These are phyloP conservation scores for Gymnothorax reevesii DNA, from an alignment of 2,797 vertebrate species.

Conservation along the genomic window DNA sequence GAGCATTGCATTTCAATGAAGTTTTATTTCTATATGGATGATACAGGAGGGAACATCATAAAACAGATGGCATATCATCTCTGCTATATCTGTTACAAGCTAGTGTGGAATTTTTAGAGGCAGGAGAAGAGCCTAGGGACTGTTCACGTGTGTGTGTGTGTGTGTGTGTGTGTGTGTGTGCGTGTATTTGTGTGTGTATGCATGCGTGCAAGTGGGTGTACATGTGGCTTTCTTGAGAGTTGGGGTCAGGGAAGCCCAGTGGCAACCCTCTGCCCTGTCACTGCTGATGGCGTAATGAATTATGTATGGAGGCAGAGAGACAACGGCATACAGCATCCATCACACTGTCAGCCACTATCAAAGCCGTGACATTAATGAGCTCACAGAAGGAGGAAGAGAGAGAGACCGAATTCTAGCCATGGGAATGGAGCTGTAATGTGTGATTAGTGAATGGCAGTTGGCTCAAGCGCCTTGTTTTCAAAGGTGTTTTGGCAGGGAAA, in stretches of 20 bases:
- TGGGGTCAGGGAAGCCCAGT: slow-evolving; percentile 15
- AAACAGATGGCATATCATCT: not conserved
- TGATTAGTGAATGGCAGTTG: not conserved
- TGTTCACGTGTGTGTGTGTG: slow-evolving; percentile 1
- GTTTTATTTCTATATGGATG: not conserved
- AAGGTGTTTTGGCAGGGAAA: not conserved
- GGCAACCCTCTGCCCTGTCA: slow-evolving; percentile 26
- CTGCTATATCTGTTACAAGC: not conserved
- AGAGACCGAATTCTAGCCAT: not conserved
- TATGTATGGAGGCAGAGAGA: slow-evolving; percentile 20
- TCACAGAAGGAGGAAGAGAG: slow-evolving; percentile 12
- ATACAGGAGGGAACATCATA: not conserved
- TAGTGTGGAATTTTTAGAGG: not conserved
- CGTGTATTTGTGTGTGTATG: not conserved
- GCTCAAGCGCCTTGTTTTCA: not conserved
- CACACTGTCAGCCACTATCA: slow-evolving; percentile 21
- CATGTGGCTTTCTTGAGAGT: not conserved
- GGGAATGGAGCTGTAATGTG: not conserved
- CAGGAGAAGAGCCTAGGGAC: not conserved
- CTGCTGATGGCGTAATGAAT: slow-evolving; percentile 33
- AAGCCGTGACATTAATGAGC: slow-evolving; percentile 27
- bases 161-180: slow-evolving; percentile 11
- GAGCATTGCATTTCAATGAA: not conserved
- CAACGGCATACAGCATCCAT: slow-evolving; percentile 20
- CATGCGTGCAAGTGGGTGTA: not conserved